Percentiles rank a stretch among this genome's conserved stretches.
These are phyloP conservation scores for Acanthaster planci DNA, from an alignment of 35 echinoderm and acorn worm genomes.

Conservation along the genomic window DNA sequence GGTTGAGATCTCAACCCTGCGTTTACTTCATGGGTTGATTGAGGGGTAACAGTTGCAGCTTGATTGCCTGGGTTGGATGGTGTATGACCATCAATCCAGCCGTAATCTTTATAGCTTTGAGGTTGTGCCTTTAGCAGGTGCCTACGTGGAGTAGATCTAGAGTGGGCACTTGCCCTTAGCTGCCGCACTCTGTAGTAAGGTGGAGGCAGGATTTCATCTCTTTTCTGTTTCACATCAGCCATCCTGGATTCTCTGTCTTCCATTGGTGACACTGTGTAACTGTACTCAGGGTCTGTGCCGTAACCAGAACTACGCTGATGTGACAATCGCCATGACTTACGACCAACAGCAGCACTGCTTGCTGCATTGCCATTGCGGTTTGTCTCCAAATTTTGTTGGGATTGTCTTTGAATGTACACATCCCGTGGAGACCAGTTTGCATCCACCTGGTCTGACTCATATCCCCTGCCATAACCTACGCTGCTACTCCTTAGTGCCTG, in stretches of 20 bases:
- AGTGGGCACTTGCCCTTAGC: background rate
- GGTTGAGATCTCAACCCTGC: background rate
- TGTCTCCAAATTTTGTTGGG: background rate
- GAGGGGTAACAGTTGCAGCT: background rate
- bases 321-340: conserved; percentile 9
- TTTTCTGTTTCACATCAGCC: conserved; percentile 5
- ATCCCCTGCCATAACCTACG: background rate
- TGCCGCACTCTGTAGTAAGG: conserved; percentile 12
- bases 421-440: background rate
- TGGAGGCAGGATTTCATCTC: conserved; percentile 1
- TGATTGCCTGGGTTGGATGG: background rate
- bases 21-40: background rate
- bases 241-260: background rate
- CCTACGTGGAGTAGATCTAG: background rate
- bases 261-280: background rate
- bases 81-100: conserved; percentile 2
- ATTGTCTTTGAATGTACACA: background rate
- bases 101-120: background rate
- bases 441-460: background rate
- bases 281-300: conserved; percentile 56
- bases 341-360: background rate
- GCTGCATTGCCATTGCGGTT: conserved; percentile 34
- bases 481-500: background rate
- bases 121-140: background rate
- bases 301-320: conserved; percentile 53